phyloP scores from a whole-genome alignment of 2,113 vertebrate genomes.

The Syrmaticus mikado region DNA sequence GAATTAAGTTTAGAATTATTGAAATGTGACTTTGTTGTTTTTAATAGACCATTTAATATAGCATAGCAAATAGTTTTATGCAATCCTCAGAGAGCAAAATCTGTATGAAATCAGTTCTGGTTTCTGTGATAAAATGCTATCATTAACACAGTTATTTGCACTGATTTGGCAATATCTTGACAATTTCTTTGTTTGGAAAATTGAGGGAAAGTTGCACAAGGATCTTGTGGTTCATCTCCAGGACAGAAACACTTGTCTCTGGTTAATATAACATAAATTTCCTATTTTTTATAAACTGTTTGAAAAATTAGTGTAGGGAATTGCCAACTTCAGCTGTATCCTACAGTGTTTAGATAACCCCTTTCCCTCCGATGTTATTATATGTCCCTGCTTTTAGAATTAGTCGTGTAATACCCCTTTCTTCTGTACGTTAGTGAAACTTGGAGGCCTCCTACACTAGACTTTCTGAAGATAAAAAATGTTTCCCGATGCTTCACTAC shows the following conservation, averaged over 20 bases:
- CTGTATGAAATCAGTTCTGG: not conserved
- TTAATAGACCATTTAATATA: not conserved
- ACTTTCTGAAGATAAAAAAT: not conserved
- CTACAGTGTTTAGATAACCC: not conserved
- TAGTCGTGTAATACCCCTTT: not conserved
- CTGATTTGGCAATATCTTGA: not conserved
- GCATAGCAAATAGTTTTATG: not conserved
- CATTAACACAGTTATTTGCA: not conserved
- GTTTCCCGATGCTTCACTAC: not conserved
- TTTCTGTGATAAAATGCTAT: not conserved
- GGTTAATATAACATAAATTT: not conserved
- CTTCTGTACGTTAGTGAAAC: not conserved
- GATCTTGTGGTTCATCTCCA: not conserved
- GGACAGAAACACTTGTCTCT: not conserved
- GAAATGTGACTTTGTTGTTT: not conserved
- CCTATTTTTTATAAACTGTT: not conserved
- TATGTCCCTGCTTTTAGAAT: not conserved
- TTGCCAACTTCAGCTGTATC: not conserved
- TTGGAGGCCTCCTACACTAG: not conserved
- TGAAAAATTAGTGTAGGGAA: not conserved
- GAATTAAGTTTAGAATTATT: not conserved
- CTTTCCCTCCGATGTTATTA: not conserved
- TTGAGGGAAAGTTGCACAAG: not conserved
- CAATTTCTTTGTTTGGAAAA: not conserved
- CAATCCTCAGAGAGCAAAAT: not conserved